Evolutionary conservation across 1,140 invertebrate genomes (phyloP), one percentile per base, ranked within the genome.

Genomic region (Mizuhopecten yessoensis): DNA sequence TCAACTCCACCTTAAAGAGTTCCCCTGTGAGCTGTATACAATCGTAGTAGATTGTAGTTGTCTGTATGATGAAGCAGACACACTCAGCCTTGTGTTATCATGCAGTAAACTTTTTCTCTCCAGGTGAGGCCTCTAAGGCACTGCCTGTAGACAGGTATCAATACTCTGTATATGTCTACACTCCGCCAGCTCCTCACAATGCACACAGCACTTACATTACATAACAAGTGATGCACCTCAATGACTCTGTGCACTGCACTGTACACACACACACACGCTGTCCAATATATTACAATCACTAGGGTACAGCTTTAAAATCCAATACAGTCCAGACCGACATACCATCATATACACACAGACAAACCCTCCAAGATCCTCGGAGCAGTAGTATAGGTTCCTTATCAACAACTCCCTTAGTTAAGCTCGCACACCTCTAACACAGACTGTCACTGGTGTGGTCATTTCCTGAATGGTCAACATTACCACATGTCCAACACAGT

Each of bases 171-270:
- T 49, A 49, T 49, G 20, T 49, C 45, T 49, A 49, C 13, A 49
- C 45, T 49, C 11, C 45, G 20, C 45, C 45, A 49, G 45, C 45
- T 10, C n/a, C n/a, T n/a, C 45, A 49, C 45, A 49, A 49, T 75
- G 57, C n/a, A 75, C 23, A 29, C 57, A 75, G 57, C n/a, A 75
- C 23, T 75, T 75, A 9, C 57, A 75, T 75, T 75, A 75, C 57
- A 75, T 75, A 75, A 75, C 57, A 75, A 75, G 57, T 29, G 57
- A 75, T 75, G 57, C 57, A 75, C 57, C 57, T 75, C 57, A 75
- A 11, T 75, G 57, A 75, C 57, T 75, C 42, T 45, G 17, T 45
- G 42, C 42, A 45, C 42, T 17, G 11, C 57, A 1, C 57, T 75
- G 57, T 75, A 75, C 57, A 75, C 57, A n/a, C 57, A 75, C 57